These are phyloP conservation scores for Lacerta agilis DNA, from an alignment of 2,797 vertebrate species.

Conservation along the genomic window DNA sequence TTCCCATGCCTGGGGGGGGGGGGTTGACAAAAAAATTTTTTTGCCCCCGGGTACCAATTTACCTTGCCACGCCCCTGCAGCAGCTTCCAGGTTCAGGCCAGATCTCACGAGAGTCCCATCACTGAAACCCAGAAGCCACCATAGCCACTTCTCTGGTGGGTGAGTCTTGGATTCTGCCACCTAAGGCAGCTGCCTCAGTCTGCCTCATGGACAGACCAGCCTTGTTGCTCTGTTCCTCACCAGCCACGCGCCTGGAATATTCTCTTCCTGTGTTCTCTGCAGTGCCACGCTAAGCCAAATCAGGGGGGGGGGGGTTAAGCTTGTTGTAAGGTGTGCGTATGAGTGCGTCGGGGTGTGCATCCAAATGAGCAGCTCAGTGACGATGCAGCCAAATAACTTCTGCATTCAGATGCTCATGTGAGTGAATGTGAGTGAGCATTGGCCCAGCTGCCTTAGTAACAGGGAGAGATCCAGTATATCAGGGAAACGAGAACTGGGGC, in stretches of 20 bases:
- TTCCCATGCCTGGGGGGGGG: too few relatives aligned
- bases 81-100: too few relatives aligned
- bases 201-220: not conserved
- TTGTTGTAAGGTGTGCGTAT: not conserved
- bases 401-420: too few relatives aligned
- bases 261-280: not conserved
- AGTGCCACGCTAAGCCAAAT: not conserved
- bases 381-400: not conserved
- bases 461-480: not conserved
- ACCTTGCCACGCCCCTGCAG: too few relatives aligned
- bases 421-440: too few relatives aligned
- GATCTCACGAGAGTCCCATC: too few relatives aligned
- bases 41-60: too few relatives aligned
- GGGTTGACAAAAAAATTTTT: too few relatives aligned
- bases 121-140: not conserved
- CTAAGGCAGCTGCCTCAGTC: too few relatives aligned
- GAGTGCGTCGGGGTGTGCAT: not conserved
- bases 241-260: not conserved
- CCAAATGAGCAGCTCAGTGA: not conserved
- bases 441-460: not conserved
- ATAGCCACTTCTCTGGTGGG: not conserved
- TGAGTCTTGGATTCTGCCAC: not conserved
- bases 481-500: not conserved
- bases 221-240: not conserved
- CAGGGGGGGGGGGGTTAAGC: rapidly evolving